A percentile compares a stretch with the other conserved stretches of the same genome.
Evolutionary conservation across 2,888 invertebrate species (phyloP).

Genomic region (Dorcus parallelipipedus): DNA sequence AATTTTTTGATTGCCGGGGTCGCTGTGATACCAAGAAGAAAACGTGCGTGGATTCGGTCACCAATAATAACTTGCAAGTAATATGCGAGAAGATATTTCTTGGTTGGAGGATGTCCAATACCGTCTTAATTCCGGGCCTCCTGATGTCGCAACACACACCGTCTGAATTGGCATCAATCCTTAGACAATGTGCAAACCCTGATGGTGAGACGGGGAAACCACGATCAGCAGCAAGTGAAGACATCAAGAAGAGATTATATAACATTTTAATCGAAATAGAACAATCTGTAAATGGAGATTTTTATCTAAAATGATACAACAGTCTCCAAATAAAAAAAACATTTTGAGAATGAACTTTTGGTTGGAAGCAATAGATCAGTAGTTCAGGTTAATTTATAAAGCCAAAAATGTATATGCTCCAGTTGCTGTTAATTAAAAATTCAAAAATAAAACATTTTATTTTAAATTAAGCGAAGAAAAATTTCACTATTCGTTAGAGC

Average conservation of each 20-base stretch:
- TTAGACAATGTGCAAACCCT: conserved; percentile 60
- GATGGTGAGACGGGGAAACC: conserved; percentile 49
- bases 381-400: no score
- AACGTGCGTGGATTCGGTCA: conserved; percentile 49
- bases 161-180: conserved; percentile 54
- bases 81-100: conserved; percentile 64
- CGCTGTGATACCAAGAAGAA: conserved; percentile 54
- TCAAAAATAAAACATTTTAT: no score
- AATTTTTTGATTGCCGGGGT: conserved; percentile 64
- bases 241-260: conserved; percentile 52
- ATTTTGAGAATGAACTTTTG: neutral
- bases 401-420: no score
- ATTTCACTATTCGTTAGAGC: no score
- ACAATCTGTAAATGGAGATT: conserved; percentile 40
- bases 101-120: conserved; percentile 61
- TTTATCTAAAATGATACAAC: conserved; percentile 25
- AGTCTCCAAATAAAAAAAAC: neutral
- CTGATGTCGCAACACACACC: conserved; percentile 60
- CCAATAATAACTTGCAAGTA: conserved; percentile 66
- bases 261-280: conserved; percentile 54
- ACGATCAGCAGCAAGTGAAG: conserved; percentile 50
- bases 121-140: conserved; percentile 59
- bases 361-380: no score
- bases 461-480: no score
- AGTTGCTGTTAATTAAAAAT: no score